Evolutionary conservation across 2,888 invertebrate genomes (phyloP).

Genomic region (Caenorhabditis uteleia): DNA sequence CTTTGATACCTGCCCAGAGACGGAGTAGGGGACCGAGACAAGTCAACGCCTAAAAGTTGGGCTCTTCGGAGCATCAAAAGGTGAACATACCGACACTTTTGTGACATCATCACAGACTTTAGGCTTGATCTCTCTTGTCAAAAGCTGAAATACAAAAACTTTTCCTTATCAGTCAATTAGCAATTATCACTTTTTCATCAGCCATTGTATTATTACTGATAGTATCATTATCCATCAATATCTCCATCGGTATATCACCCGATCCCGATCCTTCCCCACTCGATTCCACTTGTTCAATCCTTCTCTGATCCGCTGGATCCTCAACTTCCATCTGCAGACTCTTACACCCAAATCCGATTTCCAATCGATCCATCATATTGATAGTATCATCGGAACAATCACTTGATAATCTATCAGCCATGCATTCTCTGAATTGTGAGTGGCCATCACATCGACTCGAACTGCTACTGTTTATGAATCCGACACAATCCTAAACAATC

Average conservation of each 20-base stretch:
- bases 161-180: not conserved
- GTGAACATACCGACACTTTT: slow-evolving; percentile 5
- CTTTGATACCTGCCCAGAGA: slow-evolving; percentile 39
- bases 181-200: slow-evolving; percentile 5
- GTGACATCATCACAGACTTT: slow-evolving; percentile 13
- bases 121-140: slow-evolving; percentile 8
- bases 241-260: slow-evolving; percentile 6
- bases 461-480: slow-evolving; percentile 24
- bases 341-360: slow-evolving; percentile 26
- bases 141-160: slow-evolving; percentile 1
- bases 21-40: slow-evolving; percentile 32
- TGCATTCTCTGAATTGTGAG: slow-evolving; percentile 22
- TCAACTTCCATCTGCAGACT: slow-evolving; percentile 7
- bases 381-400: slow-evolving; percentile 33
- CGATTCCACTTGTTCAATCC: slow-evolving; percentile 6
- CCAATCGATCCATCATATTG: slow-evolving; percentile 15
- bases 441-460: slow-evolving; percentile 36
- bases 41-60: slow-evolving; percentile 12
- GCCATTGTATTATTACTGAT: not conserved
- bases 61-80: not conserved
- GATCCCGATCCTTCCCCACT: slow-evolving; percentile 11
- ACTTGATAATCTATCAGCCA: slow-evolving; percentile 6
- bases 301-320: slow-evolving; percentile 3
- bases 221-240: not conserved
- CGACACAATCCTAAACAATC: slow-evolving; percentile 22